Evolutionary conservation across 2,888 invertebrate species (phyloP).

Genomic region (Silvanus unidentatus): DNA sequence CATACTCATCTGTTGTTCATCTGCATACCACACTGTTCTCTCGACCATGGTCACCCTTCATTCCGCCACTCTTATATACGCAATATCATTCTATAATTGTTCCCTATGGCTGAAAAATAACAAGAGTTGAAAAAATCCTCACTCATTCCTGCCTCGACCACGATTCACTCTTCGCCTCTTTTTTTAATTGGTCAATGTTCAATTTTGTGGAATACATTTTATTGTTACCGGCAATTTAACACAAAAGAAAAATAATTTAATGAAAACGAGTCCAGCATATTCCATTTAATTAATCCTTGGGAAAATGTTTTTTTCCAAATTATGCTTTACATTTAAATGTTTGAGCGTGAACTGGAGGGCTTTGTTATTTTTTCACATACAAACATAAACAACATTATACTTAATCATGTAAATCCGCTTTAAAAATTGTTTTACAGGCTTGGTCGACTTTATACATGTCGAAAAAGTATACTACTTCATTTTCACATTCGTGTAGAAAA

Average conservation of each 20-base stretch:
- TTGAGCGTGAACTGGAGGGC: slow-evolving; percentile 6
- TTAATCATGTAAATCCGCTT: slow-evolving; percentile 32
- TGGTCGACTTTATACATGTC: neutral
- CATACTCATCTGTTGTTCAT: slow-evolving; percentile 40
- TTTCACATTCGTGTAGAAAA: neutral
- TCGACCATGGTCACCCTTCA: slow-evolving; percentile 11
- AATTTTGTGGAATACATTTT: no score
- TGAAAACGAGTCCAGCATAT: no score
- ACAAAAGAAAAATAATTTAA: no score
- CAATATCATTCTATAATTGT: slow-evolving; percentile 25
- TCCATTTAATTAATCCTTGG: no score
- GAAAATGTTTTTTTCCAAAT: neutral
- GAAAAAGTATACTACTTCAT: no score
- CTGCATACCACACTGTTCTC: slow-evolving; percentile 41
- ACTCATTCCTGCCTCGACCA: no score
- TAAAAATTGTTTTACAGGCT: slow-evolving; percentile 21
- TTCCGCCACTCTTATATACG: slow-evolving; percentile 11
- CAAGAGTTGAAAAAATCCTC: neutral
- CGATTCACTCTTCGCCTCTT: no score
- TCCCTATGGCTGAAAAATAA: slow-evolving; percentile 6
- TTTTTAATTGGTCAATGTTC: no score
- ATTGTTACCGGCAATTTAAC: no score
- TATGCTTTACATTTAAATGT: slow-evolving; percentile 2
- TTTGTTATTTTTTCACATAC: slow-evolving; percentile 25
- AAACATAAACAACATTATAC: slow-evolving; percentile 20